phyloP scores from a whole-genome alignment of 2,113 vertebrate genomes.

The Gnathonemus echidnorhynchus region DNA sequence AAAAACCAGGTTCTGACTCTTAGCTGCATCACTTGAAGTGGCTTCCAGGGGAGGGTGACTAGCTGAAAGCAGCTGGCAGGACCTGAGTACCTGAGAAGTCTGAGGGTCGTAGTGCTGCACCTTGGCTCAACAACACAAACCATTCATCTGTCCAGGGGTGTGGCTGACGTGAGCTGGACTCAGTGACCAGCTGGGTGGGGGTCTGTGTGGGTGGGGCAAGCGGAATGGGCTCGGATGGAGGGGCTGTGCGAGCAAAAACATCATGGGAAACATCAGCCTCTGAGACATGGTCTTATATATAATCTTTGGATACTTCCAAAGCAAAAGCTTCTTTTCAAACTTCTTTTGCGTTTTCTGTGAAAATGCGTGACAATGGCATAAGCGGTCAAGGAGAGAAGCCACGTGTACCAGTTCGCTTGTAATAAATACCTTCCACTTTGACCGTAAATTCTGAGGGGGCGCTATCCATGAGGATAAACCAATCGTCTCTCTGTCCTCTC shows the following conservation, averaged over 20 bases:
- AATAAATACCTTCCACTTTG: not conserved
- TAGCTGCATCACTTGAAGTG: not conserved
- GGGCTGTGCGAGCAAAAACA: not conserved
- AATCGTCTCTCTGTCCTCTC: slow-evolving; percentile 18
- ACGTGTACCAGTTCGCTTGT: not conserved
- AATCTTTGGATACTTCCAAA: not conserved
- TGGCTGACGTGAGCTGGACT: not conserved
- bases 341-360: not conserved
- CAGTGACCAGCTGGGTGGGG: not conserved
- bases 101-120: not conserved
- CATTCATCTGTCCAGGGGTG: slow-evolving; percentile 1
- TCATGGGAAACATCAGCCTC: not conserved
- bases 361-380: not conserved
- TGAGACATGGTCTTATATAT: not conserved
- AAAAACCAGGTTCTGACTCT: not conserved
- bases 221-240: not conserved
- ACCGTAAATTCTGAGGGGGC: slow-evolving; percentile 7
- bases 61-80: not conserved
- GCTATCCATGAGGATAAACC: slow-evolving; percentile 26
- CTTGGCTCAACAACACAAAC: slow-evolving; percentile 6
- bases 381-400: not conserved
- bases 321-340: not conserved
- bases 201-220: too few relatives aligned
- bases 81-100: slow-evolving; percentile 2
- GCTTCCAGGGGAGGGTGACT: not conserved